A percentile compares a stretch with the other conserved stretches of the same genome.
Conservation (phyloP, 1,140 invertebrate genomes). For the Hormaphis cornu region DNA sequence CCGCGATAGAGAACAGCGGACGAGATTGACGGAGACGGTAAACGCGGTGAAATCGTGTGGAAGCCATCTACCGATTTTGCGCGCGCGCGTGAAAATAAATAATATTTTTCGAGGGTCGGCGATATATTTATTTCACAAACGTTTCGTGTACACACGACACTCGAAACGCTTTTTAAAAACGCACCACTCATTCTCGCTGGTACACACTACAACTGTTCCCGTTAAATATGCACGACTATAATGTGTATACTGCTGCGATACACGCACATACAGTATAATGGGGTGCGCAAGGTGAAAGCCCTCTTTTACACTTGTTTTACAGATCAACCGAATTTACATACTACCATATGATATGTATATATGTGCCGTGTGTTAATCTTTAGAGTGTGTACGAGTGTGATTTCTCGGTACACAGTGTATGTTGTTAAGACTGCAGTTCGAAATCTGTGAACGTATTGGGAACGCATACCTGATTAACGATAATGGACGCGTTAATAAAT, state of each 20-base stretch:
- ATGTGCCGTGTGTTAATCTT: too few species aligned
- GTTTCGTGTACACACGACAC: background rate
- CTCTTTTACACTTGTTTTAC: constrained; percentile 14
- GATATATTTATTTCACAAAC: constrained; percentile 13
- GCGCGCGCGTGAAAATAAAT: background rate
- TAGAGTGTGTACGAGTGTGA: background rate
- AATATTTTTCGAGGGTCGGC: background rate
- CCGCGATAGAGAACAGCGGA: too few species aligned
- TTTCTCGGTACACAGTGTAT: background rate
- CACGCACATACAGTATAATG: background rate
- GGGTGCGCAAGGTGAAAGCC: constrained; percentile 5
- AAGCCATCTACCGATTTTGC: background rate
- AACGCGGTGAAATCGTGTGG: background rate
- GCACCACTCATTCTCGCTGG: too few species aligned
- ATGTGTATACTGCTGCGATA: too few species aligned
- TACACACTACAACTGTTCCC: background rate
- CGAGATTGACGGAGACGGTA: too few species aligned
- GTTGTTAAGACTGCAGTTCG: too few species aligned
- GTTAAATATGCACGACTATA: constrained; percentile 13
- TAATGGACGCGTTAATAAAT: too few species aligned
- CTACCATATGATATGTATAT: too few species aligned
- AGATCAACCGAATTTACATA: constrained; percentile 11
- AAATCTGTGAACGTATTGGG: too few species aligned
- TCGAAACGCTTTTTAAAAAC: constrained; percentile 16
- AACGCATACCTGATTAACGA: too few species aligned